Percentiles rank a stretch among this genome's conserved stretches.
phyloP scores from a whole-genome alignment of 2,797 vertebrate genomes.

The Xerus rutilus region DNA sequence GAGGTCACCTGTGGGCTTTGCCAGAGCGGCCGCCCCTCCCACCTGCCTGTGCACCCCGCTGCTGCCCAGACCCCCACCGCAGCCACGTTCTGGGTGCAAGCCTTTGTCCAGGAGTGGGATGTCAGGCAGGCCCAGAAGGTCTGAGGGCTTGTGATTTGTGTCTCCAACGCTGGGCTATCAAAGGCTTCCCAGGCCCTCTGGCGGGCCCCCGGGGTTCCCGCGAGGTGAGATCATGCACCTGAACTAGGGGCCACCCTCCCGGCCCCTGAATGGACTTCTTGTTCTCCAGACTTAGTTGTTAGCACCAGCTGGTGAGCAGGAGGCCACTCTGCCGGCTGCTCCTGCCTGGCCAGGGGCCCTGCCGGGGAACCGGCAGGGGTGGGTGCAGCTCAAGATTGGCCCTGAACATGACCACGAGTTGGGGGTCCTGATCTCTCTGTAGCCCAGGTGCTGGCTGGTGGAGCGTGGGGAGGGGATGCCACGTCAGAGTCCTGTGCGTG shows the following conservation, averaged over 20 bases:
- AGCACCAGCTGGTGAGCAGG: conserved; percentile 74
- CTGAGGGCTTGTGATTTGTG: conserved; percentile 83
- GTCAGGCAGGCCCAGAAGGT: conserved; percentile 79
- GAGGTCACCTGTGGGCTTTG: not conserved
- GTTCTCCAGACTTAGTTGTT: conserved; percentile 84
- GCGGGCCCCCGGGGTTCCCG: conserved; percentile 84
- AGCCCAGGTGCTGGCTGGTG: not conserved
- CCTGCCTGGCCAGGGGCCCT: not conserved
- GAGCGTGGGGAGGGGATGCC: not conserved
- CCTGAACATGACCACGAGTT: no score
- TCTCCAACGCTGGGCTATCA: conserved; percentile 85
- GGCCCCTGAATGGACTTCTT: conserved; percentile 86
- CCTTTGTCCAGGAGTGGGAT: conserved; percentile 66
- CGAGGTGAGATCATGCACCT: conserved; percentile 87
- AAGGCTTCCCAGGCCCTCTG: conserved; percentile 85
- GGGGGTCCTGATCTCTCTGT: not conserved
- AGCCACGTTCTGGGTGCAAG: not conserved
- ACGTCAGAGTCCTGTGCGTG: not conserved
- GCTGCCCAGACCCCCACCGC: not conserved
- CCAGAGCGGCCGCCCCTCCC: not conserved
- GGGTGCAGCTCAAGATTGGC: not conserved
- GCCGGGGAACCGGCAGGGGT: not conserved
- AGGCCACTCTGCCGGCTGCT: not conserved
- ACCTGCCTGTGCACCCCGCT: not conserved
- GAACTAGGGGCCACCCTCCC: conserved; percentile 81